These are phyloP conservation scores for Quiscalus mexicanus DNA, from an alignment of 2,113 vertebrate genomes.

Conservation along the genomic window DNA sequence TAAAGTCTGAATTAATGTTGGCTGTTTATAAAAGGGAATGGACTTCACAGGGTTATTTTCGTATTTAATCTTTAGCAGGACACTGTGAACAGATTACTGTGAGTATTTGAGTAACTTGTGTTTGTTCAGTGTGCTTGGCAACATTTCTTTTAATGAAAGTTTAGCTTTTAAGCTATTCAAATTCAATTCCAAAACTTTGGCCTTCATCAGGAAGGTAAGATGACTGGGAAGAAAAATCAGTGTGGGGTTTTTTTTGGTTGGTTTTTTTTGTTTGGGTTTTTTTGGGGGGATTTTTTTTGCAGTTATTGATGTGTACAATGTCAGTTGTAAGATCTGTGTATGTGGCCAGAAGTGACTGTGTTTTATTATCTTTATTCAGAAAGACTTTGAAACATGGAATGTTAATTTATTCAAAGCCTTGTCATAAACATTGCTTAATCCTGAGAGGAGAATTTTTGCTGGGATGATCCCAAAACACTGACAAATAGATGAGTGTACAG, in stretches of 20 bases:
- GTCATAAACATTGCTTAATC: not conserved
- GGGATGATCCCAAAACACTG: not conserved
- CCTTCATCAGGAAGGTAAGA: not conserved
- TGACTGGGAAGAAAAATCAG: not conserved
- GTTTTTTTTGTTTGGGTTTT: not conserved
- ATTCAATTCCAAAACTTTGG: not conserved
- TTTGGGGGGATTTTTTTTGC: not conserved
- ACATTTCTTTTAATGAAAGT: not conserved
- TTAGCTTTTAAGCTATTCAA: not conserved
- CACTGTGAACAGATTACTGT: not conserved
- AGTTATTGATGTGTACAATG: not conserved
- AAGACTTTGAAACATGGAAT: not conserved
- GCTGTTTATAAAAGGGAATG: slow-evolving; percentile 11
- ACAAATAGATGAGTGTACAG: not conserved
- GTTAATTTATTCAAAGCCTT: not conserved
- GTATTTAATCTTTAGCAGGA: slow-evolving; percentile 7
- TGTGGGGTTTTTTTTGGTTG: not conserved
- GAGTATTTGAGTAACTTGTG: slow-evolving; percentile 18
- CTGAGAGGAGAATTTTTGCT: not conserved
- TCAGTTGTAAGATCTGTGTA: not conserved
- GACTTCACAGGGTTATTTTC: slow-evolving; percentile 25
- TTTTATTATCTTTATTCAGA: not conserved
- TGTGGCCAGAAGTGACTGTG: not conserved
- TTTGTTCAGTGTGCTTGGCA: slow-evolving; percentile 13
- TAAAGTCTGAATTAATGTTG: not conserved